Evolutionary conservation across 2,113 vertebrate genomes (phyloP).

Genomic region (Zootoca vivipara): DNA sequence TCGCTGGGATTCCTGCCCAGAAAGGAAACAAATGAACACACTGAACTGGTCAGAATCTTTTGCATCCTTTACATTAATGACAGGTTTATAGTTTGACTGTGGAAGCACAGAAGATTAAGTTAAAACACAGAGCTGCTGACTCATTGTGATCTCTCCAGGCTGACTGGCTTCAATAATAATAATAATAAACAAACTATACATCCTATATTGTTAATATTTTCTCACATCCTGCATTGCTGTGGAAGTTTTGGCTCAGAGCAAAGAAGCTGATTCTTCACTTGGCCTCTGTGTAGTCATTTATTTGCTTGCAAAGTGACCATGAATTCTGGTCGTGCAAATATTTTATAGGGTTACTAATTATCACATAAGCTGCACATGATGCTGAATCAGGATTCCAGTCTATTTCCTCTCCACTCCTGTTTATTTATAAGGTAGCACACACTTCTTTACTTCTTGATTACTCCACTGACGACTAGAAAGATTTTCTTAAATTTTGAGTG

Average conservation of each 20-base stretch:
- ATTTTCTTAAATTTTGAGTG: not conserved
- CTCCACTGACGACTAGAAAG: not conserved
- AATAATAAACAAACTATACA: slow-evolving; percentile 21
- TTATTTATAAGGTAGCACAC: slow-evolving; percentile 1
- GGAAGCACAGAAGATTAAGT: slow-evolving; percentile 37
- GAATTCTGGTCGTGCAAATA: slow-evolving; percentile 50
- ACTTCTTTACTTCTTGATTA: not conserved
- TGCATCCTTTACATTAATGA: slow-evolving; percentile 61
- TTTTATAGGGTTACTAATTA: slow-evolving; percentile 36
- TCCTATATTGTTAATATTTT: slow-evolving; percentile 38
- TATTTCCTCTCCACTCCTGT: slow-evolving; percentile 1
- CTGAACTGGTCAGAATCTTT: slow-evolving; percentile 62
- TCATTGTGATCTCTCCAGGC: slow-evolving; percentile 55
- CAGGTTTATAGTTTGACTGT: slow-evolving; percentile 42
- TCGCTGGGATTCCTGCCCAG: slow-evolving; percentile 78
- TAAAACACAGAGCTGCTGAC: slow-evolving; percentile 19
- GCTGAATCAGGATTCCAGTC: slow-evolving; percentile 26
- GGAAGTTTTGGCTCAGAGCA: slow-evolving; percentile 36
- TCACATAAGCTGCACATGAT: slow-evolving; percentile 15
- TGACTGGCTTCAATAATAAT: slow-evolving; percentile 55
- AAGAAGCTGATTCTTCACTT: slow-evolving; percentile 40
- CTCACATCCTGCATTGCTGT: slow-evolving; percentile 15
- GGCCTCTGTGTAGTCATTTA: slow-evolving; percentile 19
- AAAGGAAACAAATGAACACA: slow-evolving; percentile 72
- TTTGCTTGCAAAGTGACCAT: slow-evolving; percentile 19